Evolutionary conservation across 2,797 vertebrate species (phyloP).

Genomic region (Poeciliopsis paucimaculata): DNA sequence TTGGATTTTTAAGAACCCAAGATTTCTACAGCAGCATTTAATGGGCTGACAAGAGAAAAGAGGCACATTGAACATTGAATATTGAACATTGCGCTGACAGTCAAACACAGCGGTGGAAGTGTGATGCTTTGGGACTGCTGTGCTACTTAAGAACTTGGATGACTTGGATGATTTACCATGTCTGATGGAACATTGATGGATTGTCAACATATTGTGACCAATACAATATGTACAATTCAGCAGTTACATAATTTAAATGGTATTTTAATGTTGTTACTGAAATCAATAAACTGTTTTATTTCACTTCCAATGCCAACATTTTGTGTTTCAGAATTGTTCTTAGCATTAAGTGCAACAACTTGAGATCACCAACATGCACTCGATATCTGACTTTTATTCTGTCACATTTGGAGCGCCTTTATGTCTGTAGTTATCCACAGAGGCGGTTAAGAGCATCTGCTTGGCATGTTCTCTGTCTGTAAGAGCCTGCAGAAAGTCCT

Average conservation of each 20-base stretch:
- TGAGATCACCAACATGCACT: slow-evolving; percentile 19
- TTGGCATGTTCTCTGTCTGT: slow-evolving; percentile 72
- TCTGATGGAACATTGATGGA: too few species aligned
- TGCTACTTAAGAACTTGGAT: too few species aligned
- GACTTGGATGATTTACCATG: too few species aligned
- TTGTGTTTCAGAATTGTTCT: neutral
- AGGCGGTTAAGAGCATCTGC: slow-evolving; percentile 66
- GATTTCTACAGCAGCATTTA: too few species aligned
- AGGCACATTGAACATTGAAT: too few species aligned
- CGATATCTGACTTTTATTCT: slow-evolving; percentile 49
- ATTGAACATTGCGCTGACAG: too few species aligned
- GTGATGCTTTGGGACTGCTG: too few species aligned
- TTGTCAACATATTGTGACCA: neutral
- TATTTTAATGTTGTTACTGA: neutral
- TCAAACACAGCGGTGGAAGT: too few species aligned
- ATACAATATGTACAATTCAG: neutral
- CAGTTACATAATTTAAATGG: neutral
- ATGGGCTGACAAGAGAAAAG: too few species aligned
- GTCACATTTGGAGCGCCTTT: slow-evolving; percentile 49
- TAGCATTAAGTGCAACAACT: slow-evolving; percentile 13
- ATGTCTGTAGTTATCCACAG: slow-evolving; percentile 57
- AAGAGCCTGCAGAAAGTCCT: slow-evolving; percentile 76
- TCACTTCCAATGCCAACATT: neutral
- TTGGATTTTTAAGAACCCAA: too few species aligned
- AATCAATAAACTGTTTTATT: neutral